phyloP scores from a whole-genome alignment of 2,888 invertebrate species.

The Galerucella calmariensis region DNA sequence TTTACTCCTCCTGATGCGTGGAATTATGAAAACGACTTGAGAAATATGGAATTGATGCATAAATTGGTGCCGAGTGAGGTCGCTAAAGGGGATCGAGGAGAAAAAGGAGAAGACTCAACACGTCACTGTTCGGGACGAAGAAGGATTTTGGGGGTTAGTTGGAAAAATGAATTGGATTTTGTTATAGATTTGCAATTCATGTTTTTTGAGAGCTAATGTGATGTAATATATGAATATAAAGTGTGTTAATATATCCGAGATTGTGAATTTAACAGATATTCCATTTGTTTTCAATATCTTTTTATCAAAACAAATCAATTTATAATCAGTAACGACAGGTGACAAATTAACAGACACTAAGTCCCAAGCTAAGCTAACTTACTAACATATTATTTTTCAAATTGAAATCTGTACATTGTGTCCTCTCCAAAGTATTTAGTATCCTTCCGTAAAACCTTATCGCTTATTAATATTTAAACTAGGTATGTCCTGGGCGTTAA shows the following conservation, averaged over 20 bases:
- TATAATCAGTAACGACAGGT: too few relatives aligned
- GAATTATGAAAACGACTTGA: constrained; percentile 67
- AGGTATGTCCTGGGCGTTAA: too few relatives aligned
- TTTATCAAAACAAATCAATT: too few relatives aligned
- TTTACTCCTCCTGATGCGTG: constrained; percentile 62
- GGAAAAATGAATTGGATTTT: constrained; percentile 37
- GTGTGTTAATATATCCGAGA: background rate
- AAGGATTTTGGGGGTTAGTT: constrained; percentile 35
- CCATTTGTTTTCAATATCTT: too few relatives aligned
- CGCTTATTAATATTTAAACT: too few relatives aligned
- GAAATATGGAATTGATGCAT: constrained; percentile 67
- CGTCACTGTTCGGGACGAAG: constrained; percentile 29
- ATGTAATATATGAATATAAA: constrained; percentile 22
- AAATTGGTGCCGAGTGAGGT: constrained; percentile 56
- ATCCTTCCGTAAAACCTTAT: too few relatives aligned
- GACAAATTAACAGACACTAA: too few relatives aligned
- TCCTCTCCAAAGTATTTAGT: too few relatives aligned
- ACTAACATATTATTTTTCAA: too few relatives aligned
- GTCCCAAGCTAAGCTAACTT: too few relatives aligned
- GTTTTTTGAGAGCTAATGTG: constrained; percentile 21
- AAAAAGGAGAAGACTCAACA: constrained; percentile 33
- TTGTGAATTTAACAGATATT: background rate
- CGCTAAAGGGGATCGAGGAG: constrained; percentile 21
- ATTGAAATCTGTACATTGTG: too few relatives aligned
- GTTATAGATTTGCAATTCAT: constrained; percentile 35